These are phyloP conservation scores for Osedax fenrisi DNA, from an alignment of 2,888 invertebrate species.

Conservation along the genomic window DNA sequence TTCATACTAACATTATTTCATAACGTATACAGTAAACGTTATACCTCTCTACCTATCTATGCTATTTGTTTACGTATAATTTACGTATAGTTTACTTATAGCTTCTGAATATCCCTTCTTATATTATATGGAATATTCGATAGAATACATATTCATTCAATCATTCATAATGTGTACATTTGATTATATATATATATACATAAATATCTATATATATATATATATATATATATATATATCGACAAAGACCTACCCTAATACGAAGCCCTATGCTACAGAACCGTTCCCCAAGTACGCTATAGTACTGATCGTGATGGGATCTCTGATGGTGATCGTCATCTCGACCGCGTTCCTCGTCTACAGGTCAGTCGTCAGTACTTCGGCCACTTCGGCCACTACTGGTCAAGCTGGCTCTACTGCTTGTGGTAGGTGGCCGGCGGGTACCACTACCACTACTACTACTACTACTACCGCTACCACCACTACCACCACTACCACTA, in stretches of 20 bases:
- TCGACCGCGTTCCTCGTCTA: conserved; percentile 66
- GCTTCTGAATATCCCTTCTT: too few relatives aligned
- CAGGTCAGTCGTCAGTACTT: conserved; percentile 54
- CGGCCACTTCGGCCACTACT: not conserved
- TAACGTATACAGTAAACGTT: too few relatives aligned
- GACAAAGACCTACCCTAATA: not conserved
- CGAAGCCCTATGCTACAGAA: conserved; percentile 37
- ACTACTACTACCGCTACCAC: not conserved
- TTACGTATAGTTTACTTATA: too few relatives aligned
- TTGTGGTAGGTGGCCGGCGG: too few relatives aligned
- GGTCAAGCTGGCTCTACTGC: not conserved
- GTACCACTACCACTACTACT: not conserved
- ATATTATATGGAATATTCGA: too few relatives aligned
- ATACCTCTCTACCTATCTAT: too few relatives aligned
- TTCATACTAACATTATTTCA: too few relatives aligned
- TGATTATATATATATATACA: conserved; percentile 23
- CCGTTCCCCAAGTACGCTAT: conserved; percentile 70
- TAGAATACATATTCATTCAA: too few relatives aligned
- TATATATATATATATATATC: conserved; percentile 19
- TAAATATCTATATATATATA: conserved; percentile 9
- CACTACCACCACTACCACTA: not conserved
- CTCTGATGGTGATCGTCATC: conserved; percentile 61
- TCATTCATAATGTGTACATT: too few relatives aligned
- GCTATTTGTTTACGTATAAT: too few relatives aligned
- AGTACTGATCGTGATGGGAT: conserved; percentile 68